Evolutionary conservation across 2,113 vertebrate genomes (phyloP).

Genomic region (Regulus satrapa): DNA sequence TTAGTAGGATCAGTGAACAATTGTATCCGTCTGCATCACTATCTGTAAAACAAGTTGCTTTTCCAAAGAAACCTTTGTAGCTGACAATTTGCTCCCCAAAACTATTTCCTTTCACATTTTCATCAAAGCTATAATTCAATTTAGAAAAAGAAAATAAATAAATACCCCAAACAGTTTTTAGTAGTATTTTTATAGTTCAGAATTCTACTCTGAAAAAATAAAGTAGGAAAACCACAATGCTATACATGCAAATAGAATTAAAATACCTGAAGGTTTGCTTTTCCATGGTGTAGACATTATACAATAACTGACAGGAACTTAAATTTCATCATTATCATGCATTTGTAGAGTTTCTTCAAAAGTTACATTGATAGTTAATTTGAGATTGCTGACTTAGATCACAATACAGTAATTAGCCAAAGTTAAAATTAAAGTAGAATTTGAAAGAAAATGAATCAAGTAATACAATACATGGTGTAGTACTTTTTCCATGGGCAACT

Average conservation of each 20-base stretch:
- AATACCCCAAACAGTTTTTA: background rate
- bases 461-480: background rate
- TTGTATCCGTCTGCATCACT: background rate
- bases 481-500: background rate
- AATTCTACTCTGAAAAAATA: background rate
- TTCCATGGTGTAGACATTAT: background rate
- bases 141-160: background rate
- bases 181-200: background rate
- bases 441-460: slow-evolving; percentile 27
- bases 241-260: background rate
- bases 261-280: background rate
- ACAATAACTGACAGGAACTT: background rate
- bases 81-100: background rate
- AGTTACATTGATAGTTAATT: slow-evolving; percentile 28
- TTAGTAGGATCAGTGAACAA: background rate
- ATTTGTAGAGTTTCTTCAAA: background rate
- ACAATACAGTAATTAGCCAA: slow-evolving; percentile 21
- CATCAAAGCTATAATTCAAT: background rate
- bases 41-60: background rate
- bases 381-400: slow-evolving; percentile 25
- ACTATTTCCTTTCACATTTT: background rate
- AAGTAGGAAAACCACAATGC: background rate
- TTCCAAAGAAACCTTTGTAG: background rate
- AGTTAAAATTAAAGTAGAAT: slow-evolving; percentile 44
- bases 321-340: background rate